Conservation (phyloP, 2,797 vertebrate genomes). For the Pelodytes ibericus region DNA sequence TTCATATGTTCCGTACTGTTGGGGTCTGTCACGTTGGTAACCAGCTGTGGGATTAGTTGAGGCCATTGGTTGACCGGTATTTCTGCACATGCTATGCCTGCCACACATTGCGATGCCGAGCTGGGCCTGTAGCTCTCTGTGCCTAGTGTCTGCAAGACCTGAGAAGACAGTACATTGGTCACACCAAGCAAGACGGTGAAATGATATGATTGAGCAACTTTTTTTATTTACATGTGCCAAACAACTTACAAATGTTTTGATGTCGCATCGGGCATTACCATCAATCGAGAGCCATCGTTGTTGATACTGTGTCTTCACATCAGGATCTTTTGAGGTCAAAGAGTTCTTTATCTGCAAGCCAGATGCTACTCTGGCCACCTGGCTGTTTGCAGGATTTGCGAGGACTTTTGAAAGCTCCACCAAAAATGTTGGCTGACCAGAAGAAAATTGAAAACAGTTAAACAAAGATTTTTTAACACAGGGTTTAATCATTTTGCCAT, state of each 20-base stretch:
- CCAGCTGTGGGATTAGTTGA: slow-evolving; percentile 92
- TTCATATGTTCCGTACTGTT: slow-evolving; percentile 98
- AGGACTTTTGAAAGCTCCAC: slow-evolving; percentile 96
- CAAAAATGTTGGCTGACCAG: slow-evolving; percentile 89
- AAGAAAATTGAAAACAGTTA: not conserved
- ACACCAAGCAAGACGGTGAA: not conserved
- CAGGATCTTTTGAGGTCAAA: slow-evolving; percentile 94
- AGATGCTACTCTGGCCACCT: slow-evolving; percentile 93
- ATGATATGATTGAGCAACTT: not conserved
- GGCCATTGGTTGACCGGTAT: slow-evolving; percentile 97
- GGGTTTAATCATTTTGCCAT: too few species aligned
- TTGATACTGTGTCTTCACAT: slow-evolving; percentile 93
- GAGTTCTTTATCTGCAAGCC: slow-evolving; percentile 98
- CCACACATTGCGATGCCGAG: slow-evolving; percentile 97
- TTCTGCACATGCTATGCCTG: slow-evolving; percentile 96
- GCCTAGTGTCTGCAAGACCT: slow-evolving; percentile 94
- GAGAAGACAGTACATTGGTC: slow-evolving; percentile 11
- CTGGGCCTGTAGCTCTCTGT: slow-evolving; percentile 96
- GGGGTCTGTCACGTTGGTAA: slow-evolving; percentile 92
- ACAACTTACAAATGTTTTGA: slow-evolving; percentile 91
- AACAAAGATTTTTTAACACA: too few species aligned
- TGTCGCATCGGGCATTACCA: slow-evolving; percentile 86
- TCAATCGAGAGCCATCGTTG: slow-evolving; percentile 97
- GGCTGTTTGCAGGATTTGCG: slow-evolving; percentile 95
- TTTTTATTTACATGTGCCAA: not conserved